These are phyloP conservation scores for Myopa tessellatipennis DNA, from an alignment of 2,888 invertebrate species.

Conservation along the genomic window DNA sequence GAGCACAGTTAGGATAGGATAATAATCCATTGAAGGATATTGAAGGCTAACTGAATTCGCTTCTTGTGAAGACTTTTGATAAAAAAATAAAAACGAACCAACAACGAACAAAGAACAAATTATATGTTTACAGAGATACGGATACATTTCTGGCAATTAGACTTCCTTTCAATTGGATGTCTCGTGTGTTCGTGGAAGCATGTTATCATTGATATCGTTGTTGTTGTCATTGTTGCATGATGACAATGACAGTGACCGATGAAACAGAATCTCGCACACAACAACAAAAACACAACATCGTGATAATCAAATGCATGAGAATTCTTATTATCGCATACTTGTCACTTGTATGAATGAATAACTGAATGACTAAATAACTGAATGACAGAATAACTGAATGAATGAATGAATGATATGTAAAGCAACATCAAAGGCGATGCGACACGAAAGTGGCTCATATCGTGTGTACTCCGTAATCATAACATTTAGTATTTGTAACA, in stretches of 20 bases:
- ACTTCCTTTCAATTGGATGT: constrained; percentile 15
- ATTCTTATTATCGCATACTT: constrained; percentile 17
- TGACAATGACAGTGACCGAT: constrained; percentile 43
- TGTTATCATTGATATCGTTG: background rate
- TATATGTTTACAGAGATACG: too few relatives aligned
- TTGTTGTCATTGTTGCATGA: constrained; percentile 2
- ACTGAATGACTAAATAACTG: background rate
- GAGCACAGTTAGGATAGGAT: too few relatives aligned
- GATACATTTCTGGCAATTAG: constrained; percentile 22
- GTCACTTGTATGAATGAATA: constrained; percentile 18
- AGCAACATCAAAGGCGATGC: background rate
- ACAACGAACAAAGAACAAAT: too few relatives aligned
- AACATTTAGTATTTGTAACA: too few relatives aligned
- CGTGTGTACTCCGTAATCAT: too few relatives aligned
- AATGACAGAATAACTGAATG: background rate
- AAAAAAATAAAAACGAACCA: too few relatives aligned
- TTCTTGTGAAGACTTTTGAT: too few relatives aligned
- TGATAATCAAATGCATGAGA: constrained; percentile 20
- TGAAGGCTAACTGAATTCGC: too few relatives aligned
- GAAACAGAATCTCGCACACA: constrained; percentile 22
- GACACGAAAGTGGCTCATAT: background rate
- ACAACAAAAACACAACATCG: constrained; percentile 6
- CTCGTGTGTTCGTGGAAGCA: background rate
- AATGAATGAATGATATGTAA: constrained; percentile 6
- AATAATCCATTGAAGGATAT: too few relatives aligned